These are phyloP conservation scores for Prietella phreatophila DNA, from an alignment of 2,113 vertebrate genomes.

Conservation along the genomic window DNA sequence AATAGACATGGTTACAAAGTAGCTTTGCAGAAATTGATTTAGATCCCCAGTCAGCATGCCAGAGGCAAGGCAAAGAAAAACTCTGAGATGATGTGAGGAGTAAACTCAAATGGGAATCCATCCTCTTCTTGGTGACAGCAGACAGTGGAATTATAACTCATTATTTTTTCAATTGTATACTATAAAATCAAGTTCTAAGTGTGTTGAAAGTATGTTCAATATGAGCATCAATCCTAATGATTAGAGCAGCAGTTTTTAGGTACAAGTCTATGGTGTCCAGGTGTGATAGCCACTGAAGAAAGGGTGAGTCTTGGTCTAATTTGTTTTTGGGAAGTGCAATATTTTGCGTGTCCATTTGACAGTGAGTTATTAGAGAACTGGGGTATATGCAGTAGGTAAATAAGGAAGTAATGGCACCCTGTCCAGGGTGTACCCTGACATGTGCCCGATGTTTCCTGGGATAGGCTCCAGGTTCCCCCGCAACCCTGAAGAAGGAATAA, in stretches of 20 bases:
- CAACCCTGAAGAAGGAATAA: too few relatives aligned
- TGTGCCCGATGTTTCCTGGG: too few relatives aligned
- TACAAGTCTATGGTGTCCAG: not conserved
- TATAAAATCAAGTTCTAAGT: not conserved
- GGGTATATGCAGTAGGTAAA: not conserved
- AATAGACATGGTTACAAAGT: not conserved
- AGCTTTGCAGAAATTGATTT: slow-evolving; percentile 6
- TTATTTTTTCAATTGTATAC: not conserved
- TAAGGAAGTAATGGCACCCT: not conserved
- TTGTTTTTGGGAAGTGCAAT: not conserved
- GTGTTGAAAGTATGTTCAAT: not conserved
- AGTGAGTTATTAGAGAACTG: not conserved
- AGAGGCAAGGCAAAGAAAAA: not conserved
- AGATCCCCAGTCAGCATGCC: not conserved
- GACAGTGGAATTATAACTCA: not conserved
- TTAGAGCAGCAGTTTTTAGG: not conserved
- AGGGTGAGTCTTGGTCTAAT: not conserved
- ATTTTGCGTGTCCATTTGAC: not conserved
- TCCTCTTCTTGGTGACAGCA: not conserved
- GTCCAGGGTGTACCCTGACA: too few relatives aligned
- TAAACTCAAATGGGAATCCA: not conserved
- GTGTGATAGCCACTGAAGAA: not conserved
- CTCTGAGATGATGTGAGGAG: not conserved
- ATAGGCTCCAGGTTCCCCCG: too few relatives aligned
- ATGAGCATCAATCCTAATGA: not conserved